phyloP scores from a whole-genome alignment of 92 coral and sea anemone species.

The Porites cylindrica region DNA sequence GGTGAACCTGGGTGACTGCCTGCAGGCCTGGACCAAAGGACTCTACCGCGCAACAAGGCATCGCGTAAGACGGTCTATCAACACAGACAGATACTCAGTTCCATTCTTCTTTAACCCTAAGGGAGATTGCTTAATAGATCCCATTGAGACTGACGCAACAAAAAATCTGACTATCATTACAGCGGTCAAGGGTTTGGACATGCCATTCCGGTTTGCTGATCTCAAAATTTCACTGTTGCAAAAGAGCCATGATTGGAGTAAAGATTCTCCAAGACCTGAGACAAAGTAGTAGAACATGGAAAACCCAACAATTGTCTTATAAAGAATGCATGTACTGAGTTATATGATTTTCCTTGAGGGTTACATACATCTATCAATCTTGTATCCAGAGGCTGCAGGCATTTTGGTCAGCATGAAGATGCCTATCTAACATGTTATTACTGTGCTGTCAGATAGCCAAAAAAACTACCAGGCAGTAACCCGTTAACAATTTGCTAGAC shows the following conservation, averaged over 20 bases:
- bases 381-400: too few species aligned
- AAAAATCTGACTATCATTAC: constrained; percentile 16
- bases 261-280: neutral
- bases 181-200: constrained; percentile 14
- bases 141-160: constrained; percentile 63
- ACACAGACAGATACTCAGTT: constrained; percentile 62
- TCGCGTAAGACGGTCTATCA: constrained; percentile 61
- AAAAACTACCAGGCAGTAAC: too few species aligned
- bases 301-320: neutral
- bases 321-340: too few species aligned
- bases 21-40: constrained; percentile 81
- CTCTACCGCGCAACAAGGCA: constrained; percentile 76
- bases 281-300: neutral
- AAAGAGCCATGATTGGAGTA: constrained; percentile 14
- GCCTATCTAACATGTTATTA: too few species aligned
- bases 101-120: constrained; percentile 73
- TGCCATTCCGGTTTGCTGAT: constrained; percentile 50
- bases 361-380: too few species aligned
- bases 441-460: too few species aligned
- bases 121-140: constrained; percentile 42
- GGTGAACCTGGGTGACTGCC: constrained; percentile 77
- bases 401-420: too few species aligned
- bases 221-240: neutral
- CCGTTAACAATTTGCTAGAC: too few species aligned
- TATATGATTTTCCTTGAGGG: too few species aligned